Evolutionary conservation across 2,888 invertebrate species (phyloP), one percentile per base, ranked within the genome.

Genomic region (Tetheella fluctuosa): DNA sequence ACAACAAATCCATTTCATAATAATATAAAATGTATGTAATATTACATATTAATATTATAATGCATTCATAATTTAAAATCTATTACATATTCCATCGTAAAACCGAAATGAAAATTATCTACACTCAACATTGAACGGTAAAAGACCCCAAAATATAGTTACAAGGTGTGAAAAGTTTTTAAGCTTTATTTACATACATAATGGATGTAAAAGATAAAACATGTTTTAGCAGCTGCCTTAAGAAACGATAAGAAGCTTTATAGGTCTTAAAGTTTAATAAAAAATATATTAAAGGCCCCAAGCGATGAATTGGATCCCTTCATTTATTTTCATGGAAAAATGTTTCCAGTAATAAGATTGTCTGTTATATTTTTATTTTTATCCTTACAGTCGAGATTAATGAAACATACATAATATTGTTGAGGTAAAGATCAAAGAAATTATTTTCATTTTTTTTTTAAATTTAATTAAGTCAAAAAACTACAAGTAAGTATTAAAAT

Each of bases 101-200:
- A 25, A 60, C 57, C 54, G 56, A 42, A 53, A 42, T 61, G 34
- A 54, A 62, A 63, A 64, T 39, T 15, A 39, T 39, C n/a, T 6
- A 23, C 7, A 54, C 34, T 34, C 34, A 34, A 34, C 34, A 13
- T 34, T 34, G 13, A 34, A 34, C 34, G 34, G 34, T 34, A 13
- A 34, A 34, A 34, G 34, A 34, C 2, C 34, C 34, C 4, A 34
- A 34, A 34, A 34, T 34, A 13, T 13, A 34, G 34, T 13, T 34
- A 34, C 34, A 34, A 34, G 34, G 1, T 34, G 34, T 34, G 34
- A 34, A 34, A 67, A 64, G 62, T 62, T 70, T 25, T 58, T 63
- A 63, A 71, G 68, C 62, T 56, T 61, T 72, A 70, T 72, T 68
- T 68, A 69, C 64, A 71, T 71, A 67, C 61, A 66, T 68, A 70